Evolutionary conservation across 1,140 invertebrate genomes (phyloP).

Genomic region (Aphis gossypii): DNA sequence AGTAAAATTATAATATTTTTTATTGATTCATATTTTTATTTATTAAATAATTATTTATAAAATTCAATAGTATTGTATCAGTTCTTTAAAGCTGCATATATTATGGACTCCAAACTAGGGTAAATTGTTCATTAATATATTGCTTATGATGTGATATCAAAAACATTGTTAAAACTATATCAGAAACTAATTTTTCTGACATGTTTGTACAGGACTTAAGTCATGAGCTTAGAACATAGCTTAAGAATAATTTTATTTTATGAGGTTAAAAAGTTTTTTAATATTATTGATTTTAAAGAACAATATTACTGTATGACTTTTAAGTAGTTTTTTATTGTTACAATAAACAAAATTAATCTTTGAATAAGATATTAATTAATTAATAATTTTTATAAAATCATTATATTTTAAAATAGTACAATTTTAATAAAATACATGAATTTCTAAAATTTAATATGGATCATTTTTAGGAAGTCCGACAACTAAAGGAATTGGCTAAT

Average conservation of each 20-base stretch:
- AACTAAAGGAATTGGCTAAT: conserved; percentile 47
- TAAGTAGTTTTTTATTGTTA: not conserved
- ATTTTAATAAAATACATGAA: not conserved
- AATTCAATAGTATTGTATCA: not conserved
- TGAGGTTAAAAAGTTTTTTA: not conserved
- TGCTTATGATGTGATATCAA: not conserved
- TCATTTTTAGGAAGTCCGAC: conserved; percentile 45
- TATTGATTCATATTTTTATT: not conserved
- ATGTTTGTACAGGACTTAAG: not conserved
- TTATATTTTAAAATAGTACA: not conserved
- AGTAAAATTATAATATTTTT: conserved; percentile 62
- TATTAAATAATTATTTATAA: not conserved
- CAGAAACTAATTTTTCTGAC: not conserved
- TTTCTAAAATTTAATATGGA: not conserved
- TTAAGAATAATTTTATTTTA: not conserved
- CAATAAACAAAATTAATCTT: not conserved
- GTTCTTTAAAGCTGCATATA: not conserved
- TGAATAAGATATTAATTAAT: not conserved
- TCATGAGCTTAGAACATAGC: not conserved
- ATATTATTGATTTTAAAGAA: not conserved
- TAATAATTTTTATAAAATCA: not conserved
- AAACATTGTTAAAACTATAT: too few species aligned
- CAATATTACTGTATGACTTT: not conserved
- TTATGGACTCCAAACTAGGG: not conserved
- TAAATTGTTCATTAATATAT: not conserved